Evolutionary conservation across 2,888 invertebrate genomes (phyloP), one percentile per base, ranked within the genome.

Genomic region (Elmis aenea): DNA sequence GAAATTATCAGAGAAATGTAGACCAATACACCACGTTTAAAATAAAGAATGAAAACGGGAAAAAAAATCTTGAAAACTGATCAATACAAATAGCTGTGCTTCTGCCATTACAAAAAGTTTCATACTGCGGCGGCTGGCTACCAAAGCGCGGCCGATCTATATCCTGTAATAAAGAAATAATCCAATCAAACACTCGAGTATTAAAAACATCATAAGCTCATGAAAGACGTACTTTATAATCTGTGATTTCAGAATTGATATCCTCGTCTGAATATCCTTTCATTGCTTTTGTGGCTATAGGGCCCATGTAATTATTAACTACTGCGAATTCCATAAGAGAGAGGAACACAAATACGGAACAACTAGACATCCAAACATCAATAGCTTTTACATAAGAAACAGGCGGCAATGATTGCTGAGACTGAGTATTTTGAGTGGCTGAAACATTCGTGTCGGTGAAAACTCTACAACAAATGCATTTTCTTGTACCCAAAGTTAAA

Each of bases 301-400:
- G 87, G 0, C 90, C 90, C 75, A 75, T 75, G 62, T 85, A 90
- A 65, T 89, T 89, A 62, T 91, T 91, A 24, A 91, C 90, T 2
- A 91, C 82, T 0, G 90, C 90, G 61, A 90, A 91, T 68, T 91
- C 90, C 79, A 91, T 89, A 15, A 89, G 73, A 0, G 89, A 89
- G 33, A 90, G 76, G 62, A 90, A 90, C n/a, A 91, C 90, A 66
- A 90, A 91, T 9, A 91, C 86, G 2, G 90, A 89, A 62, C 89
- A 91, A 1, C 87, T 88, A 0, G 88, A 90, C 90, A 89, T 91
- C 88, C 88, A 91, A 0, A 89, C 85, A 62, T 91, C 92, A 32
- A 92, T 90, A 0, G 91, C 91, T 68, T 92, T 92, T 1, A 92
- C 89, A 65, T 92, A 92, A 0, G 91, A 91, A 0, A 92, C 92